phyloP scores from a whole-genome alignment of 2,888 invertebrate species.

The Sturmia bella region DNA sequence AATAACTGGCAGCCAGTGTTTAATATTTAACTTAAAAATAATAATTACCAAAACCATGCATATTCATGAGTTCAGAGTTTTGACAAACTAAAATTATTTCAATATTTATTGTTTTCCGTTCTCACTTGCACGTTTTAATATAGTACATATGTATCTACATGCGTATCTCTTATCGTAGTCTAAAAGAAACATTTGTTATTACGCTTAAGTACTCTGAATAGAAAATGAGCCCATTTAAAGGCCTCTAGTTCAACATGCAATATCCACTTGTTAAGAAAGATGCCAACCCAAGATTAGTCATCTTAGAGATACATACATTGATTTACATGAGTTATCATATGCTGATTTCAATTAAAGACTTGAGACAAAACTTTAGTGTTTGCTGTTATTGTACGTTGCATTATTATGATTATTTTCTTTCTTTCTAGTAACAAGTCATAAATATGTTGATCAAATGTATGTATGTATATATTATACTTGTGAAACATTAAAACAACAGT shows the following conservation, averaged over 20 bases:
- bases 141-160: too few relatives aligned
- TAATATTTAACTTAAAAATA: too few relatives aligned
- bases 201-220: neutral
- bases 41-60: too few relatives aligned
- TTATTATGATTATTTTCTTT: neutral
- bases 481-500: slow-evolving; percentile 7
- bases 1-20: too few relatives aligned
- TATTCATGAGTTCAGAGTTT: too few relatives aligned
- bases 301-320: neutral
- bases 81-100: too few relatives aligned
- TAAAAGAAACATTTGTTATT: too few relatives aligned
- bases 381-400: slow-evolving; percentile 7
- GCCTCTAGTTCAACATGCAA: neutral
- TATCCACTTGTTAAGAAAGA: slow-evolving; percentile 9
- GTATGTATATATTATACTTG: slow-evolving; percentile 20
- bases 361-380: neutral
- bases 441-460: slow-evolving; percentile 16
- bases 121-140: too few relatives aligned
- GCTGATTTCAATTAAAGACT: slow-evolving; percentile 10
- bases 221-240: neutral
- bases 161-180: too few relatives aligned
- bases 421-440: neutral
- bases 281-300: neutral
- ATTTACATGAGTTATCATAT: neutral
- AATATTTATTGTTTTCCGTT: too few relatives aligned